These are phyloP conservation scores for Pseudomyrmex flavicornis DNA, from an alignment of 1,140 invertebrate species.

Conservation along the genomic window DNA sequence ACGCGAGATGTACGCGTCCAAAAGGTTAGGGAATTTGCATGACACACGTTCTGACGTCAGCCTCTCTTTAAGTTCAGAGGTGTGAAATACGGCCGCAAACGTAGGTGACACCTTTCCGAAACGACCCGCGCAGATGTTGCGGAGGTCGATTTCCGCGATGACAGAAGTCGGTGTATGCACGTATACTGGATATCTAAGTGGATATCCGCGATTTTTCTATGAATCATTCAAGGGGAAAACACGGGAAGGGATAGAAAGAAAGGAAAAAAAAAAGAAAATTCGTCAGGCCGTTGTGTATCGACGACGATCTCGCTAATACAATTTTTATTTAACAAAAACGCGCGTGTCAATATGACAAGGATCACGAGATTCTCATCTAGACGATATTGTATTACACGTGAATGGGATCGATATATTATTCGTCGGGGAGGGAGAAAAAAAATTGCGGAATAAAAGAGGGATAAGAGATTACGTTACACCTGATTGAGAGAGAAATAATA, in stretches of 20 bases:
- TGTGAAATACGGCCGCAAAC: slow-evolving; percentile 10
- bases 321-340: neutral
- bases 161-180: neutral
- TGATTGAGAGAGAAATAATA: neutral
- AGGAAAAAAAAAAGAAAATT: neutral
- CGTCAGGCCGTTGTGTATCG: neutral
- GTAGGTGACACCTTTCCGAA: slow-evolving; percentile 19
- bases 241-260: no score
- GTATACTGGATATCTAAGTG: neutral
- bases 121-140: slow-evolving; percentile 1
- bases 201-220: slow-evolving; percentile 16
- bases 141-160: neutral
- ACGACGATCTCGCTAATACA: neutral
- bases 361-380: neutral
- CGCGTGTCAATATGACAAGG: neutral
- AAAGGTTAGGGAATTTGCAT: slow-evolving; percentile 12
- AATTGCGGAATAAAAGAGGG: neutral
- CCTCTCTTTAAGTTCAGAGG: neutral
- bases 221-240: slow-evolving; percentile 7
- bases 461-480: neutral
- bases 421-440: no score
- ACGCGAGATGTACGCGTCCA: no score
- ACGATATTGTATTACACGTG: neutral
- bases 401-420: neutral
- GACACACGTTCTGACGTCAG: slow-evolving; percentile 5